Evolutionary conservation across 2,888 invertebrate species (phyloP).

Genomic region (Eristalinus aeneus): DNA sequence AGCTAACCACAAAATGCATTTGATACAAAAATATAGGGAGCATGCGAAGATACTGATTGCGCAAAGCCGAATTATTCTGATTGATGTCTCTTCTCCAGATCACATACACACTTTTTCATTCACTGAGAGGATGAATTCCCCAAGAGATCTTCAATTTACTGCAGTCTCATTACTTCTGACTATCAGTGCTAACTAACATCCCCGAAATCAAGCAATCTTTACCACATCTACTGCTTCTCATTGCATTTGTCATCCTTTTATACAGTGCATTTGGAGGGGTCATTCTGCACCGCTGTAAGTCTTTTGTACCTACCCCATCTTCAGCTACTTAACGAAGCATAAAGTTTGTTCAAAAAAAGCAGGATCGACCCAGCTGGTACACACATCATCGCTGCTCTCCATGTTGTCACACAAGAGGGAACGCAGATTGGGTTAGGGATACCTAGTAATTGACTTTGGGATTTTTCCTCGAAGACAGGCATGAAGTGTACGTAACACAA

Average conservation of each 20-base stretch:
- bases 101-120: too few species aligned
- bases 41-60: too few species aligned
- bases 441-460: constrained; percentile 67
- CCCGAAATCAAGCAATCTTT: too few species aligned
- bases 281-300: neutral
- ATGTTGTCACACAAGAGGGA: constrained; percentile 31
- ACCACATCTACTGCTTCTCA: too few species aligned
- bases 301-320: neutral
- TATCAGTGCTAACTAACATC: too few species aligned
- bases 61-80: too few species aligned
- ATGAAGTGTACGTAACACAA: constrained; percentile 3
- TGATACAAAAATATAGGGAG: too few species aligned
- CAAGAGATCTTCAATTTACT: too few species aligned
- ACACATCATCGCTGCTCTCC: neutral
- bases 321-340: neutral
- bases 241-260: neutral
- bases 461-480: constrained; percentile 38
- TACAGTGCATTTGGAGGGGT: neutral
- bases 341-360: neutral
- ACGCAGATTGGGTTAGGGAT: constrained; percentile 66
- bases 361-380: neutral
- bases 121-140: neutral
- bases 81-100: too few species aligned
- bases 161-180: too few species aligned
- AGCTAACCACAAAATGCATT: too few species aligned